A percentile compares a stretch with the other conserved stretches of the same genome.
Evolutionary conservation across 2,888 invertebrate species (phyloP).

Genomic region (Muscina levida): DNA sequence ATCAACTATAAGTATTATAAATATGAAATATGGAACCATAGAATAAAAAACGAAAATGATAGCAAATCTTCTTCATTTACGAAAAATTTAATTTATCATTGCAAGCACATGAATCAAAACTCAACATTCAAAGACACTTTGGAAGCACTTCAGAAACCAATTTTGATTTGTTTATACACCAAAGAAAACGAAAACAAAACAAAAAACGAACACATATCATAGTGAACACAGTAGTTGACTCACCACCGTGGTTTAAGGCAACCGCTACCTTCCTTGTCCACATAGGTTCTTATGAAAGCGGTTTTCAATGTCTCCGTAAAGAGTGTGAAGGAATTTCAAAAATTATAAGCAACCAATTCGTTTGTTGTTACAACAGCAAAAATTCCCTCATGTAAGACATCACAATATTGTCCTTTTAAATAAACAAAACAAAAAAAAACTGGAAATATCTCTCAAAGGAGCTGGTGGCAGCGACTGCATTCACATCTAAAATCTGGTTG

Average conservation of each 20-base stretch:
- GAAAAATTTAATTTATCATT: too few relatives aligned
- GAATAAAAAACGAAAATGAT: too few relatives aligned
- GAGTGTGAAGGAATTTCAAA: constrained; percentile 60
- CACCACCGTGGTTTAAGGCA: too few relatives aligned
- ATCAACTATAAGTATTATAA: too few relatives aligned
- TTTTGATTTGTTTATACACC: constrained; percentile 47
- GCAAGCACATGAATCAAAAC: too few relatives aligned
- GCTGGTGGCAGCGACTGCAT: constrained; percentile 17
- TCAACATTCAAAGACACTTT: too few relatives aligned
- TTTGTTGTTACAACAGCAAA: constrained; percentile 6
- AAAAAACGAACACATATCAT: constrained; percentile 19
- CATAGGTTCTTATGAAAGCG: too few relatives aligned
- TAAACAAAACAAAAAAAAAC: constrained; percentile 44
- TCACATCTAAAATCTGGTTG: neutral
- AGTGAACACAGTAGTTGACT: neutral
- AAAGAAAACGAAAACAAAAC: too few relatives aligned
- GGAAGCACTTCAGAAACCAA: constrained; percentile 55
- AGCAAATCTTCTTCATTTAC: too few relatives aligned
- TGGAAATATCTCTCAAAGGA: constrained; percentile 5
- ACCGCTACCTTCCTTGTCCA: too few relatives aligned
- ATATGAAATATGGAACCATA: too few relatives aligned
- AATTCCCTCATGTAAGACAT: neutral
- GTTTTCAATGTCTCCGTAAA: constrained; percentile 24
- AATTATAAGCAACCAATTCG: constrained; percentile 50
- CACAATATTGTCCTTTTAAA: constrained; percentile 25